Evolutionary conservation across 2,113 vertebrate genomes (phyloP), one percentile per base, ranked within the genome.

Genomic region (Psettodes erumei): DNA sequence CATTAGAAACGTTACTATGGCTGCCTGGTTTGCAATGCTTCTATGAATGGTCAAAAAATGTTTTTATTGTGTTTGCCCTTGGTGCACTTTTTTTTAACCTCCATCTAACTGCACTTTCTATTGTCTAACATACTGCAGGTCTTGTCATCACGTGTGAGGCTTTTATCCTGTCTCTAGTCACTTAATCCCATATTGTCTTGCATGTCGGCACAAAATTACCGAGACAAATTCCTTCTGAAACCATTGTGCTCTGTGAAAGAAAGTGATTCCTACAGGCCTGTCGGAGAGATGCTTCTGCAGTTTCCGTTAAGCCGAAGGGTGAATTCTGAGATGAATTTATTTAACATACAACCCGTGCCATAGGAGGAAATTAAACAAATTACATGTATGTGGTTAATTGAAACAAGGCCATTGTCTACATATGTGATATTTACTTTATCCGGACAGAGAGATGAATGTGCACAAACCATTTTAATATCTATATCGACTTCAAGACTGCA

Each of bases 181-280:
- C 68, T 55, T 86, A 86, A 86, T 87, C 86, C 77, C 75, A n/a
- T 73, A 69, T 80, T 79, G 75, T 68, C 61, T 68, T 58, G 70
- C 74, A 65, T 84, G 80, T 87, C 42, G 32, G 42, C 10, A 28
- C 78, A 79, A 84, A 88, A 85, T 75, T 55, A 60, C 72, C 61
- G 55, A 81, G 81, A 83, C 78, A 84, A 88, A 89, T 81, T 85
- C 65, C 66, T 48, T 25, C 54, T 65, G 78, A 74, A 78, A 72
- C 62, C 55, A 64, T 71, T 88, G 74, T 71, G 71, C 47, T 53
- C 5, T 8, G 64, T 43, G 35, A 83, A 77, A 68, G 61, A 58
- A 70, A 64, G 40, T 1, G 32, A 72, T 60, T 79, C 45, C 58
- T 70, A 18, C 53, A 64, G 19, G 76, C 60, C 75, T 55, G 40